These are phyloP conservation scores for Alaudala cheleensis DNA, from an alignment of 2,113 vertebrate genomes.

Conservation along the genomic window DNA sequence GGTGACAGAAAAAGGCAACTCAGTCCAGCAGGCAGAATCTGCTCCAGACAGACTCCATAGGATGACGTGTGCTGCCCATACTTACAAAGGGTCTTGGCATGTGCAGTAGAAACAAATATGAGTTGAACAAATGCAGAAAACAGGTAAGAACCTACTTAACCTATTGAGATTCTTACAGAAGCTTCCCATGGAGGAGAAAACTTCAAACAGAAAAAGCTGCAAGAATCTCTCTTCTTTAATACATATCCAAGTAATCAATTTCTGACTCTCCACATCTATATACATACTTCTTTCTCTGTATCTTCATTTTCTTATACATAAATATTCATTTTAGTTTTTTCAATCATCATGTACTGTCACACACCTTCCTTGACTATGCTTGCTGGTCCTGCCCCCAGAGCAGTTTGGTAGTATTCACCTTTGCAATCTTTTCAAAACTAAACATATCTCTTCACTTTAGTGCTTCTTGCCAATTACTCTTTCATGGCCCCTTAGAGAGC, in stretches of 20 bases:
- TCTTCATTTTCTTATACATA: neutral
- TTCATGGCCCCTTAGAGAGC: neutral
- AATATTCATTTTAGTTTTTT: neutral
- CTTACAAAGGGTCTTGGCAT: neutral
- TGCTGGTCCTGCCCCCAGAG: neutral
- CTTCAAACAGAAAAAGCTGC: neutral
- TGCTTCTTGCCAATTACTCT: neutral
- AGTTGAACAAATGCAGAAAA: neutral
- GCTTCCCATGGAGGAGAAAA: neutral
- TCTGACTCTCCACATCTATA: neutral
- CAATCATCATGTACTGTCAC: neutral
- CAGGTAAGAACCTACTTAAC: neutral
- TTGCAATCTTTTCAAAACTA: neutral
- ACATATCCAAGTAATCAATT: neutral
- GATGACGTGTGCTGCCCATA: neutral
- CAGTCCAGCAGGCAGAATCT: neutral
- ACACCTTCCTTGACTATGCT: neutral
- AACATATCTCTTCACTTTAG: neutral
- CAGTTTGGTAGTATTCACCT: neutral
- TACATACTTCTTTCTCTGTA: neutral
- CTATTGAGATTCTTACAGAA: neutral
- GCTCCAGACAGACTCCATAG: neutral
- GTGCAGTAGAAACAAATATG: neutral
- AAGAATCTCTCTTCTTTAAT: neutral
- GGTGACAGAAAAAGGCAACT: neutral